Evolutionary conservation across 2,888 invertebrate genomes (phyloP).

Genomic region (Eubasilissa splendida): DNA sequence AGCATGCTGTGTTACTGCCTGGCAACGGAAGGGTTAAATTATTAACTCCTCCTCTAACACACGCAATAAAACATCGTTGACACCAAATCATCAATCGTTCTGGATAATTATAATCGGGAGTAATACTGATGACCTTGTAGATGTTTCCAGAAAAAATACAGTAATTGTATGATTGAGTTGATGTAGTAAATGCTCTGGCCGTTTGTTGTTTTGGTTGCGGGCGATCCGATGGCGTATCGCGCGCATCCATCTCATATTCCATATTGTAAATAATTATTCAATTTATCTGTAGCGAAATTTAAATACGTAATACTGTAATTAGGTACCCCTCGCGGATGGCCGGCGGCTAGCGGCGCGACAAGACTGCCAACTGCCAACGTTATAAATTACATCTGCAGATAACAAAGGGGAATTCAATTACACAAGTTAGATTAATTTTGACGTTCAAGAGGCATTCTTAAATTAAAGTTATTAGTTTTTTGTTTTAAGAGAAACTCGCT

Average conservation of each 20-base stretch:
- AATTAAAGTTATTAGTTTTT: neutral
- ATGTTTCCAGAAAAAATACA: too few species aligned
- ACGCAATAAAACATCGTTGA: too few species aligned
- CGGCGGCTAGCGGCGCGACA: neutral
- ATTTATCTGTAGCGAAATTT: neutral
- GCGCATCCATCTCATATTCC: conserved; percentile 7
- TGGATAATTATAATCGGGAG: too few species aligned
- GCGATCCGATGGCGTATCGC: neutral
- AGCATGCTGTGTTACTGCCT: too few species aligned
- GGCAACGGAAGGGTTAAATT: too few species aligned
- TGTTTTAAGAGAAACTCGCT: too few species aligned
- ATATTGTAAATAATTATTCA: conserved; percentile 4
- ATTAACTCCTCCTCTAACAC: too few species aligned
- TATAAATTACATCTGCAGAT: conserved; percentile 1
- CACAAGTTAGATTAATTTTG: neutral
- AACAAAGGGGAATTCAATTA: conserved; percentile 6
- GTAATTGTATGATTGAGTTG: too few species aligned
- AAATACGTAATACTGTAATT: conserved; percentile 2
- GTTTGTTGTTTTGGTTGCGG: conserved; percentile 10
- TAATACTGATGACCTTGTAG: too few species aligned
- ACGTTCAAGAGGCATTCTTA: neutral
- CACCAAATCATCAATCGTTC: too few species aligned
- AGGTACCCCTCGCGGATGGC: conserved; percentile 1
- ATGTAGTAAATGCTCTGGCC: too few species aligned
- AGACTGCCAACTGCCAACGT: neutral